Evolutionary conservation across 2,113 vertebrate genomes (phyloP).

Genomic region (Leuciscus idus): DNA sequence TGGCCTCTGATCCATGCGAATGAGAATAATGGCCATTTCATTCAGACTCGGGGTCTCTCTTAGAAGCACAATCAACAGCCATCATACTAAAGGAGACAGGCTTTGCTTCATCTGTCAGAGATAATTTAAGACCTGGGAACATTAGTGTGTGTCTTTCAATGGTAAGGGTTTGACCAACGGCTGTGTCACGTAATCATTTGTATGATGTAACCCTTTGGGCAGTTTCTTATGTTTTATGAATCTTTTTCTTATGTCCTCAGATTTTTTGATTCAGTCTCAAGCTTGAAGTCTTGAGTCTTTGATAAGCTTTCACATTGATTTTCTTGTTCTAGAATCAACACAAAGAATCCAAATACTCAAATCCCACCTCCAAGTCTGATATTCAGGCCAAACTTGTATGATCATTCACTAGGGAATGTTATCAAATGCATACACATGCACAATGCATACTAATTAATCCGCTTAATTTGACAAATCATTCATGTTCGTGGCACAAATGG

Average conservation of each 20-base stretch:
- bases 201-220: background rate
- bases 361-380: background rate
- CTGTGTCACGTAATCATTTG: background rate
- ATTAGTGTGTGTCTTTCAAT: background rate
- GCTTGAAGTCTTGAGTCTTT: background rate
- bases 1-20: constrained; percentile 23
- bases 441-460: background rate
- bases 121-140: constrained; percentile 30
- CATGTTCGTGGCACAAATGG: background rate
- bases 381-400: background rate
- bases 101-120: constrained; percentile 16
- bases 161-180: background rate
- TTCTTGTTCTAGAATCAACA: background rate
- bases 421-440: background rate
- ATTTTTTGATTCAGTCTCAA: background rate
- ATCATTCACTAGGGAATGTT: background rate
- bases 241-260: background rate
- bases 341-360: background rate
- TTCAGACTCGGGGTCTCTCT: constrained; percentile 5
- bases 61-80: background rate
- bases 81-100: constrained; percentile 12
- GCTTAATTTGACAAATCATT: background rate
- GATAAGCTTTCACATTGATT: background rate
- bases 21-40: constrained; percentile 32
- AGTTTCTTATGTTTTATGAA: background rate